phyloP scores from a whole-genome alignment of 2,113 vertebrate species.

The Falcunculus frontatus region DNA sequence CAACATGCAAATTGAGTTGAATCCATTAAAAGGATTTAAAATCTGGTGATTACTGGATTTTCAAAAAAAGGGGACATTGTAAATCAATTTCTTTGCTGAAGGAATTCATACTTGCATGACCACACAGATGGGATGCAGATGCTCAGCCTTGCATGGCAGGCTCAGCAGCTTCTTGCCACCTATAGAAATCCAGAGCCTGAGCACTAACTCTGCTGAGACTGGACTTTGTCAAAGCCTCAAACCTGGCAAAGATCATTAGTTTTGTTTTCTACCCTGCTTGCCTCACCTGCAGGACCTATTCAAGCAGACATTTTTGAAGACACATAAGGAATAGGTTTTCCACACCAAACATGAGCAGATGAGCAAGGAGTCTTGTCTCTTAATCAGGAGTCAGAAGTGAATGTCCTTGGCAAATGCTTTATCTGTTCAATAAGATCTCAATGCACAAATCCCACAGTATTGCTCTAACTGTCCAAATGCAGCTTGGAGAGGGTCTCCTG shows the following conservation, averaged over 20 bases:
- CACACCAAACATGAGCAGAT: neutral
- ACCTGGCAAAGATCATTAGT: neutral
- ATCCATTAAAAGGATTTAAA: neutral
- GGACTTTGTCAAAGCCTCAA: neutral
- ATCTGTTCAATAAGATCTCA: neutral
- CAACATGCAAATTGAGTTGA: neutral
- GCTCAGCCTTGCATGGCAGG: neutral
- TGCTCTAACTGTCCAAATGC: neutral
- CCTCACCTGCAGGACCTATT: neutral
- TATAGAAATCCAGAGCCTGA: neutral
- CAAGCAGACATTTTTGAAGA: neutral
- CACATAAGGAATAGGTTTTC: neutral
- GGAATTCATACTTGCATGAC: neutral
- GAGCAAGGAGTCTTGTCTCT: neutral
- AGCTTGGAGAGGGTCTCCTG: neutral
- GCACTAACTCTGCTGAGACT: neutral
- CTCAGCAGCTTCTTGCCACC: neutral
- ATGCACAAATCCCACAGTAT: neutral
- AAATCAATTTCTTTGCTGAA: neutral
- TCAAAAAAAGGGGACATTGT: neutral
- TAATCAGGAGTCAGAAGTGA: neutral
- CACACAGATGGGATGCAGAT: neutral
- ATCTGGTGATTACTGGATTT: neutral
- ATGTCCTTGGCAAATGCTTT: neutral
- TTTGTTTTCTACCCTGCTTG: neutral